Evolutionary conservation across 2,888 invertebrate genomes (phyloP), one percentile per base, ranked within the genome.

Genomic region (Auanema sp.): DNA sequence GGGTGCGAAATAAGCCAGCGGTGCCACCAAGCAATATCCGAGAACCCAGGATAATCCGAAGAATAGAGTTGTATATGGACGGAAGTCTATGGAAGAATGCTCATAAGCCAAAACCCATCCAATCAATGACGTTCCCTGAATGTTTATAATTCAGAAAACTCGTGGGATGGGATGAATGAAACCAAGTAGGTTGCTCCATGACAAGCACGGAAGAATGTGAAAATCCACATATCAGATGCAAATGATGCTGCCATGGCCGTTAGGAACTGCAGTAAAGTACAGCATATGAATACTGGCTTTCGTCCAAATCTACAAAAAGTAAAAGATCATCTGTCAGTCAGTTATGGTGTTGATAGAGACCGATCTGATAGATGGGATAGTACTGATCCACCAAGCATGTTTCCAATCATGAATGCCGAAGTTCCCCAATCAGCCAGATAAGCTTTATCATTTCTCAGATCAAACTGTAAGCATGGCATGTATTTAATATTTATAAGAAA

Each of bases 71-170:
- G 76, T 69, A 62, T 71, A 77, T n/a, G 75, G 65, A 14, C 81
- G 74, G n/a, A 80, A 64, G 18, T 60, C 59, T 10, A 72, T 61
- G 0, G 79, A 75, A 18, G 75, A 71, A 11, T 71, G 69, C 64
- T 80, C 80, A 57, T 79, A 80, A 10, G 74, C 78, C 8, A 77
- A 64, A 11, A 79, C 79, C 79, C 79, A 80, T 33, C 67, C 71
- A 43, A 68, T 58, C 33, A 74, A 54, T 11, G 57, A 58, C 2
- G 53, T 40, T 23, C 73, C 76, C 73, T 76, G 57, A 59, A 63
- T 33, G 33, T 33, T 33, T 33, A 8, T 5, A 33, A 33, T 33
- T 8, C 3, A 33, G 8, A 33, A 33, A 8, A 33, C 3, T 33
- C 4, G 8, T 33, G 33, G 8, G 8, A 33, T n/a, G n/a, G n/a